phyloP scores from a whole-genome alignment of 1,140 invertebrate species.

The Nixonia krombeini region DNA sequence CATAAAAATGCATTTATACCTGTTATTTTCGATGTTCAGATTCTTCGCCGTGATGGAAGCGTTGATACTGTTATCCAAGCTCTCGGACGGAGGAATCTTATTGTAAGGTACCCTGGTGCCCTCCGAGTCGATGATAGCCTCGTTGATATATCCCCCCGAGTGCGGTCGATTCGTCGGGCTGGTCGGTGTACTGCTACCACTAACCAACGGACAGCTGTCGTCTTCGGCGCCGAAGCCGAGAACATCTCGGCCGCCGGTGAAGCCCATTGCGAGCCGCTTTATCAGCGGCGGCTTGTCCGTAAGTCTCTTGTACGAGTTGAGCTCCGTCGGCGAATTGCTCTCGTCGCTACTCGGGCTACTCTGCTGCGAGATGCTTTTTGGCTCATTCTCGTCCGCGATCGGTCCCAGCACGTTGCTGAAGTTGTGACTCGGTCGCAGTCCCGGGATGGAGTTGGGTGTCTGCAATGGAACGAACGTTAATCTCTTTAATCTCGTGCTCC shows the following conservation, averaged over 20 bases:
- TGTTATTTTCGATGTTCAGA: slow-evolving; percentile 73
- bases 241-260: slow-evolving; percentile 71
- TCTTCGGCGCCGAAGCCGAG: slow-evolving; percentile 71
- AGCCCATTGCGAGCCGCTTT: slow-evolving; percentile 81
- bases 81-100: slow-evolving; percentile 67
- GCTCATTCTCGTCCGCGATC: slow-evolving; percentile 61
- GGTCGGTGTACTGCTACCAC: slow-evolving; percentile 72
- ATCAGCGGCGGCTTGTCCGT: slow-evolving; percentile 87
- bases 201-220: slow-evolving; percentile 76
- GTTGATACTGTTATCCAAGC: slow-evolving; percentile 70
- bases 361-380: slow-evolving; percentile 71
- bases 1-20: slow-evolving; percentile 41
- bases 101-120: slow-evolving; percentile 62
- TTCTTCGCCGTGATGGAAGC: slow-evolving; percentile 70
- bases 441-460: slow-evolving; percentile 73
- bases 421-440: slow-evolving; percentile 70
- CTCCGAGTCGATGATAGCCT: slow-evolving; percentile 74
- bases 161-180: slow-evolving; percentile 75
- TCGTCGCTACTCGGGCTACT: slow-evolving; percentile 87
- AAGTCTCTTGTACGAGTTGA: slow-evolving; percentile 87
- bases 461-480: slow-evolving; percentile 17
- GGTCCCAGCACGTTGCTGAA: slow-evolving; percentile 70
- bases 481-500: background rate
- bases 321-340: slow-evolving; percentile 89
- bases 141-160: slow-evolving; percentile 85